Evolutionary conservation across 1,140 invertebrate species (phyloP).

Genomic region (Sipha flava): DNA sequence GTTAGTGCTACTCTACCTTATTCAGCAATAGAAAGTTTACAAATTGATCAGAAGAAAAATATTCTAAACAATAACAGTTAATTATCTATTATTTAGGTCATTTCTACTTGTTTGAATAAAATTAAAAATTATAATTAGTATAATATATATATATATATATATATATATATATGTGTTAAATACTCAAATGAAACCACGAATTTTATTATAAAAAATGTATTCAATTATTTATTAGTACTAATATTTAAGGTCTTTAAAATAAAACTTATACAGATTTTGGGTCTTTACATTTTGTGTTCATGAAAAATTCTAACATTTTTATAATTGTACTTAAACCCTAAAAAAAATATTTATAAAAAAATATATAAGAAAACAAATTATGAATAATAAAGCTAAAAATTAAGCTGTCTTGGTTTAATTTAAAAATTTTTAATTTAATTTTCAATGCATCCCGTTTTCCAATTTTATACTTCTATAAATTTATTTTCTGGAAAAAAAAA

Average conservation of each 20-base stretch:
- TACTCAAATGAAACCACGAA: not conserved
- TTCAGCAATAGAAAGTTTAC: constrained; percentile 40
- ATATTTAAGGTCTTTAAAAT: not conserved
- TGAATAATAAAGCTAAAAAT: not conserved
- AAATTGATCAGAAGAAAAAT: constrained; percentile 35
- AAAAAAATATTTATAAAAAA: not conserved
- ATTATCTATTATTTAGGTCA: not conserved
- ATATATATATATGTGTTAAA: not conserved
- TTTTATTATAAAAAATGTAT: not conserved
- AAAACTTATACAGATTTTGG: not conserved
- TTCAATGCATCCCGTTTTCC: not conserved
- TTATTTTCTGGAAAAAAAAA: constrained; percentile 9
- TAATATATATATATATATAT: not conserved
- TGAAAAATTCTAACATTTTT: not conserved
- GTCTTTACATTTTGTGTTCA: not conserved
- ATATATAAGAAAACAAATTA: not conserved
- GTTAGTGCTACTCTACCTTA: constrained; percentile 60
- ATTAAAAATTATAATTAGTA: not conserved
- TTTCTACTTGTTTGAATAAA: constrained; percentile 2
- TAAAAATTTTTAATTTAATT: not conserved
- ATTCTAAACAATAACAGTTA: constrained; percentile 26
- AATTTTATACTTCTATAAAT: not conserved
- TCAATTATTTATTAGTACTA: not conserved
- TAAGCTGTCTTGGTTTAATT: not conserved
- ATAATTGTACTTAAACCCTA: not conserved